Base-by-base conservation (phyloP, 2,113 vertebrate species). In the Ariopsis seemanni region DNA sequence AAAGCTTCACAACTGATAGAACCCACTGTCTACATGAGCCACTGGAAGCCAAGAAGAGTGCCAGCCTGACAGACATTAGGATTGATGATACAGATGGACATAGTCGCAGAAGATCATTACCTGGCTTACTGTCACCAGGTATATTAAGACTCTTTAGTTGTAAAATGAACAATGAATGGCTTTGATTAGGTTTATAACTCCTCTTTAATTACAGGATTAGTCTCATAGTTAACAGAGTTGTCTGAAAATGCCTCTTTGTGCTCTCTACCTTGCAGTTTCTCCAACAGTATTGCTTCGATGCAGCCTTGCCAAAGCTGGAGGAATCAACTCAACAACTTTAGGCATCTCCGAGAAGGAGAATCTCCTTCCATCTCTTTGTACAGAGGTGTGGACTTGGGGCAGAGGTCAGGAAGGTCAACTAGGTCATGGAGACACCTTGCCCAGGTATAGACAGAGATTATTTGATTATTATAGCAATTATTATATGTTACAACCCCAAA, bases 301-400 rank as follows among this genome's bases (percentile, higher is more conserved):
- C 50, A 81, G 4, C n/a, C 17, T 6, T 27, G 17, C 67, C 30
- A 82, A 81, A 77, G 18, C 42, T 34, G 50, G 52, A 77, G 63
- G 57, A 34, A 30, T 63, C 60, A 82, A 14, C 79, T 91, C 95
- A 91, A 96, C 95, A 2, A 94, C 94, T 25, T 94, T 94, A 0
- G 93, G 95, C 67, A 93, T 95, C 55, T 91, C 72, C 0, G 52
- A 72, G 34, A 92, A 95, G 52, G 96, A 97, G 90, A 94, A 94
- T 62, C 96, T 96, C 25, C 89, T 99, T 83, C 97, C 97, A 0
- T 97, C 95, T 85, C 93, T 99, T 87, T 95, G 95, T 88, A 99
- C 97, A 0, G 98, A 99, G 88, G 97, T 99, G 78, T 99, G 98
- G 98, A 99, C 96, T 92, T 99, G 98, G 98, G 98, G 98, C 8